Conservation (phyloP, 2,888 invertebrate species). For the Drosophila atroscutellata region DNA sequence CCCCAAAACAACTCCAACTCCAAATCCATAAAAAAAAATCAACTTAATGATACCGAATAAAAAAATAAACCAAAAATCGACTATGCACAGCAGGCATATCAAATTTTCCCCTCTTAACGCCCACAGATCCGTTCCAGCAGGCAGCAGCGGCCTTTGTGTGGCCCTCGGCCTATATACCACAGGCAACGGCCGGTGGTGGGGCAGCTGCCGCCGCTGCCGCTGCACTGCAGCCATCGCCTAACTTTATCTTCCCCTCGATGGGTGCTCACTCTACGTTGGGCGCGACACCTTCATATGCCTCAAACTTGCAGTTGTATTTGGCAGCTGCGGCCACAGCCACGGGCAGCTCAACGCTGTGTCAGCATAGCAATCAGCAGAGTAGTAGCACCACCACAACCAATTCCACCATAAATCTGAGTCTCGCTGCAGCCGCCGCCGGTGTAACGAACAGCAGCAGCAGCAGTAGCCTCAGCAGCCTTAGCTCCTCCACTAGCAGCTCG, state of each 20-base stretch:
- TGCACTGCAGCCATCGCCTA: constrained; percentile 80
- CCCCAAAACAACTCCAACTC: constrained; percentile 31
- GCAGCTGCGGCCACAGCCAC: constrained; percentile 81
- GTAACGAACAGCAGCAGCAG: constrained; percentile 72
- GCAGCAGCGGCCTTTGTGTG: constrained; percentile 82
- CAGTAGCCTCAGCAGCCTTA: constrained; percentile 64
- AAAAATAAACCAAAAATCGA: constrained; percentile 29
- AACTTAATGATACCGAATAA: constrained; percentile 40
- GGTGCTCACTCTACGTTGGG: constrained; percentile 77
- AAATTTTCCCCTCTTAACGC: constrained; percentile 84
- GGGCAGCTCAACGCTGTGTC: constrained; percentile 86
- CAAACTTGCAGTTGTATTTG: constrained; percentile 88
- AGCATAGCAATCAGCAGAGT: constrained; percentile 86
- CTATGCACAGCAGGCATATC: constrained; percentile 83
- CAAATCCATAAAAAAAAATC: constrained; percentile 42
- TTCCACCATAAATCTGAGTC: constrained; percentile 79
- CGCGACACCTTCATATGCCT: constrained; percentile 76
- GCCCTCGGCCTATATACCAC: constrained; percentile 83
- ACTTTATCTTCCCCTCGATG: constrained; percentile 83
- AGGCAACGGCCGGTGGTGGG: constrained; percentile 60
- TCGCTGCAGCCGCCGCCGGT: constrained; percentile 69
- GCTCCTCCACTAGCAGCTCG: constrained; percentile 71
- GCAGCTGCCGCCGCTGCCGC: constrained; percentile 64
- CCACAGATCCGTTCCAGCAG: constrained; percentile 85
- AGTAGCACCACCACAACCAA: constrained; percentile 76